These are phyloP conservation scores for Danio kyathit DNA, from an alignment of 2,797 vertebrate genomes.

Conservation along the genomic window DNA sequence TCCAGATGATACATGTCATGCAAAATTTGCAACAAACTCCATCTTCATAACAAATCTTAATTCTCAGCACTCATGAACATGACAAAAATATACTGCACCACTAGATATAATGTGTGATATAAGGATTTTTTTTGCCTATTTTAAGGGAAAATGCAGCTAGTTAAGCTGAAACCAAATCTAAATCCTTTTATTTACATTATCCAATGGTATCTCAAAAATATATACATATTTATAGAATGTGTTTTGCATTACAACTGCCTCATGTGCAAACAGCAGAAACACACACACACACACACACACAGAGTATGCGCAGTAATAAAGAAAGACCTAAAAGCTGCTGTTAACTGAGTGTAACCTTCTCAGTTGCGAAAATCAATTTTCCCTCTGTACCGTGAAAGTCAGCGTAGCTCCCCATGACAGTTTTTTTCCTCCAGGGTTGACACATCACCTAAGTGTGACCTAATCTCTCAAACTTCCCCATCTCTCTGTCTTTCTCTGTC, in stretches of 20 bases:
- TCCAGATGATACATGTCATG: slow-evolving; percentile 13
- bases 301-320: slow-evolving; percentile 26
- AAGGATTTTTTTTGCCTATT: too few relatives aligned
- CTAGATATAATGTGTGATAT: too few relatives aligned
- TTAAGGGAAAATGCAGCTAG: not conserved
- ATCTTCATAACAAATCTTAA: slow-evolving; percentile 32
- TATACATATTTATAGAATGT: not conserved
- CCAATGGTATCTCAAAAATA: slow-evolving; percentile 8
- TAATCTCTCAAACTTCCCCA: slow-evolving; percentile 58
- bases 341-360: slow-evolving; percentile 18
- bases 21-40: slow-evolving; percentile 32
- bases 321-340: slow-evolving; percentile 9
- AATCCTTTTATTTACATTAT: slow-evolving; percentile 13
- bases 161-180: not conserved
- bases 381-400: slow-evolving; percentile 58
- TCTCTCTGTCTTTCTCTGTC: slow-evolving; percentile 62
- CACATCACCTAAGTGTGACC: slow-evolving; percentile 57
- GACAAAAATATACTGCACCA: not conserved
- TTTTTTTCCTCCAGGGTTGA: slow-evolving; percentile 61
- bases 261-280: not conserved
- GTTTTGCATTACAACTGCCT: not conserved
- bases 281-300: not conserved
- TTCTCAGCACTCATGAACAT: slow-evolving; percentile 12
- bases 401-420: slow-evolving; percentile 56
- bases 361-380: slow-evolving; percentile 62